A percentile compares a stretch with the other conserved stretches of the same genome.
Evolutionary conservation across 1,140 invertebrate species (phyloP).

Genomic region (Homarus americanus): DNA sequence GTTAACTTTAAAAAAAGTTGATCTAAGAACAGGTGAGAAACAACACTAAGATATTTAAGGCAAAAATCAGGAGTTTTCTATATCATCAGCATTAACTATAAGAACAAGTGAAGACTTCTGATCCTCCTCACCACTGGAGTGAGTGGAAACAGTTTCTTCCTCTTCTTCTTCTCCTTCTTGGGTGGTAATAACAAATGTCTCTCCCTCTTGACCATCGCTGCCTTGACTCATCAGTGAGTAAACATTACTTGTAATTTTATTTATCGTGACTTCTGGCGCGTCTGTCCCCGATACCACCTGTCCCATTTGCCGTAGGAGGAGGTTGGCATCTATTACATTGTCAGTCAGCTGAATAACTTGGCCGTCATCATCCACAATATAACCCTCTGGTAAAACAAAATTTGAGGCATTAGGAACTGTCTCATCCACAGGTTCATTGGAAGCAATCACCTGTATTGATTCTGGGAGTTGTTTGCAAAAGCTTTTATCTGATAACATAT

Average conservation of each 20-base stretch:
- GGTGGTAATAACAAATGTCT: constrained; percentile 60
- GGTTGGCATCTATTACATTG: constrained; percentile 43
- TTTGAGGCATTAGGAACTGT: constrained; percentile 30
- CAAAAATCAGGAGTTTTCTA: constrained; percentile 19
- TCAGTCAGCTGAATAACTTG: constrained; percentile 53
- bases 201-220: constrained; percentile 41
- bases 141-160: background rate
- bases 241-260: constrained; percentile 56
- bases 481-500: background rate
- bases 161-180: constrained; percentile 46
- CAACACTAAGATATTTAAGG: background rate
- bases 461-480: constrained; percentile 35
- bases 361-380: constrained; percentile 41
- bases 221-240: constrained; percentile 61
- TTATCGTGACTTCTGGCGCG: constrained; percentile 54
- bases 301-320: constrained; percentile 46
- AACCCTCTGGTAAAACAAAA: constrained; percentile 55
- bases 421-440: constrained; percentile 50
- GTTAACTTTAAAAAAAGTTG: too few relatives aligned
- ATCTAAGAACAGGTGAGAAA: too few relatives aligned
- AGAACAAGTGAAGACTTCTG: constrained; percentile 48
- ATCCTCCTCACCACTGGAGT: constrained; percentile 30
- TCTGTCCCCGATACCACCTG: constrained; percentile 13
- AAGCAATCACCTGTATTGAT: constrained; percentile 54
- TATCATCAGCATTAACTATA: constrained; percentile 59